These are phyloP conservation scores for Smutsia gigantea DNA, from an alignment of 2,797 vertebrate genomes.

Conservation along the genomic window DNA sequence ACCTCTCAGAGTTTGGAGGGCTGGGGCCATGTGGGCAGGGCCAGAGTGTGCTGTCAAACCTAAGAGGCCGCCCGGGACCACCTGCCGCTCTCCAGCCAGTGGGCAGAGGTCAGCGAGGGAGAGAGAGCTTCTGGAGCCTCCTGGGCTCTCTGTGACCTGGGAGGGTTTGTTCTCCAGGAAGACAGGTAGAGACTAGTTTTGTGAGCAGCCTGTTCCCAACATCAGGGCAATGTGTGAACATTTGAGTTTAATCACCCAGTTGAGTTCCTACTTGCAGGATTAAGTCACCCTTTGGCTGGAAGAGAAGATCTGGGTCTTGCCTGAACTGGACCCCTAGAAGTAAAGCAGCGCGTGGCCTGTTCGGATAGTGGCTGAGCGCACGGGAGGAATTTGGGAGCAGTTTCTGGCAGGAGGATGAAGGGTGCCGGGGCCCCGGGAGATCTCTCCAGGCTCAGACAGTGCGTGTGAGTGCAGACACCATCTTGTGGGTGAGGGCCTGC, in stretches of 20 bases:
- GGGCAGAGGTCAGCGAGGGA: background rate
- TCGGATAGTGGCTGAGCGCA: accelerated
- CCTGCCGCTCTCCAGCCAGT: accelerated
- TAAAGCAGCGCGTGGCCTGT: background rate
- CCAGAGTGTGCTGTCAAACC: background rate
- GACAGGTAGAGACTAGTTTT: background rate
- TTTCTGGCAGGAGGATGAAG: background rate
- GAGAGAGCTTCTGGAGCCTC: background rate
- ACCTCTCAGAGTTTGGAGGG: too few species aligned
- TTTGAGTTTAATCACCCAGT: background rate
- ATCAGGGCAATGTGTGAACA: accelerated
- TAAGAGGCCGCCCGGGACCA: background rate
- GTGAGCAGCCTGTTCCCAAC: background rate
- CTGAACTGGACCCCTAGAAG: background rate
- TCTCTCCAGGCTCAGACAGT: accelerated
- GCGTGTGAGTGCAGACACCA: accelerated
- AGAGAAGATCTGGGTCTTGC: background rate
- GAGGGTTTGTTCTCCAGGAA: background rate
- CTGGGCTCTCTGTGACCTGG: background rate
- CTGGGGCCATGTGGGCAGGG: background rate
- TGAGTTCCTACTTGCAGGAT: background rate
- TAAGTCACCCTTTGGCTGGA: background rate
- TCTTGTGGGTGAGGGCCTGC: background rate
- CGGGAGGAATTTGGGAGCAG: background rate
- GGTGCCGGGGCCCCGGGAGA: background rate